Evolutionary conservation across 2,113 vertebrate species (phyloP).

Genomic region (Hassar affinis): DNA sequence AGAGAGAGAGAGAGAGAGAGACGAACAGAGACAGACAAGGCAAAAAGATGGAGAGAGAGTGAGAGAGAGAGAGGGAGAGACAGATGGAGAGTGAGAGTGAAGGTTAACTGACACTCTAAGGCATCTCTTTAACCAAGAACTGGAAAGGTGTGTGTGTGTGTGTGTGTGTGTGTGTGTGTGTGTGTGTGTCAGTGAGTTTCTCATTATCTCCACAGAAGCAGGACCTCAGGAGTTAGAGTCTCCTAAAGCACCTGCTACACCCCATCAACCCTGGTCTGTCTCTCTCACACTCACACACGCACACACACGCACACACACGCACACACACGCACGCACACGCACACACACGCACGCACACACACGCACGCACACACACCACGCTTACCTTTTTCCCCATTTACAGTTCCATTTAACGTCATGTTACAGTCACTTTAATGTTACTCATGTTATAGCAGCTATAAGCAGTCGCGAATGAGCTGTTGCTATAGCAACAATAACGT

Average conservation of each 20-base stretch:
- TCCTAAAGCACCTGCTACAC: conserved; percentile 6
- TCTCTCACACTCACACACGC: too few relatives aligned
- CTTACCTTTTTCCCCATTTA: conserved; percentile 10
- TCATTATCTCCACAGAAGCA: conserved; percentile 53
- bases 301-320: background rate
- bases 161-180: conserved; percentile 15
- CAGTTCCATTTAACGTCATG: background rate
- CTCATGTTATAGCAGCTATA: background rate
- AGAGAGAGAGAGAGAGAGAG: background rate
- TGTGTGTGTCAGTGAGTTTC: conserved; percentile 35
- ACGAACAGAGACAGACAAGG: background rate
- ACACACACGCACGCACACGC: background rate
- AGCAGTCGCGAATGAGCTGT: background rate
- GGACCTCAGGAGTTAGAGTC: conserved; percentile 39
- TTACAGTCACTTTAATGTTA: background rate
- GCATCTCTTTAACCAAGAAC: conserved; percentile 9
- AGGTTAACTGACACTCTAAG: conserved; percentile 44
- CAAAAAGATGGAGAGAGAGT: background rate
- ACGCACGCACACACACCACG: background rate
- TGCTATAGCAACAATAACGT: background rate
- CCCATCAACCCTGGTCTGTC: background rate
- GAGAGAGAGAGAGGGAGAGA: background rate
- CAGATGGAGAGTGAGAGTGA: background rate
- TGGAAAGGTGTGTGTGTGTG: conserved; percentile 28
- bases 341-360: background rate